Conservation (phyloP, 1,140 invertebrate genomes). For the Drosophila simulans region DNA sequence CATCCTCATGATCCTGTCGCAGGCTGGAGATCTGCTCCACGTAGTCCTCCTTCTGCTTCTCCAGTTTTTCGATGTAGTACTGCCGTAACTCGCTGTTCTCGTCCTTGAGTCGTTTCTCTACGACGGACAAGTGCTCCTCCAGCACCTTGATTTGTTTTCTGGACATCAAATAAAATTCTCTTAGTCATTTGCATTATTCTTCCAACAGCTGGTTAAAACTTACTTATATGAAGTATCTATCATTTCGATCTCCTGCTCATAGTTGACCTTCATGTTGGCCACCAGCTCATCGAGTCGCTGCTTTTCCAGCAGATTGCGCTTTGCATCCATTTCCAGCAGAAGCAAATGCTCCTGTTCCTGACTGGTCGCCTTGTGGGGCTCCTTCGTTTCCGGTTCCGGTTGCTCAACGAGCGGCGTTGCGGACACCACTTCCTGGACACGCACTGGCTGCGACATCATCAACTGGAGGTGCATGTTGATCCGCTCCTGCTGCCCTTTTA, state of each 20-base stretch:
- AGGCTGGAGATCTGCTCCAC: conserved; percentile 80
- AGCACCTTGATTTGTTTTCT: conserved; percentile 84
- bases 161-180: not conserved
- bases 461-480: conserved; percentile 86
- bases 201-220: conserved; percentile 6
- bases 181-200: not conserved
- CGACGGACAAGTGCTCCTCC: conserved; percentile 37
- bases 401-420: not conserved
- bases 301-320: conserved; percentile 84
- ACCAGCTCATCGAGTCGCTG: conserved; percentile 77
- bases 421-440: conserved; percentile 7
- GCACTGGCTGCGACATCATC: conserved; percentile 82
- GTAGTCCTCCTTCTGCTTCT: conserved; percentile 79
- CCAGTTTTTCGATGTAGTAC: conserved; percentile 78
- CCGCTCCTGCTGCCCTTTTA: conserved; percentile 85
- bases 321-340: conserved; percentile 80
- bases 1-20: conserved; percentile 81
- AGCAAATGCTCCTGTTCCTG: conserved; percentile 51
- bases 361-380: conserved; percentile 15
- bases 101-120: conserved; percentile 84
- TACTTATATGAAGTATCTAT: conserved; percentile 86
- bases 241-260: conserved; percentile 85
- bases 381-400: conserved; percentile 6
- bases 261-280: conserved; percentile 78
- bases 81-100: conserved; percentile 78